Evolutionary conservation across 2,113 vertebrate species (phyloP), one percentile per base, ranked within the genome.

Genomic region (Nettapus auritus): DNA sequence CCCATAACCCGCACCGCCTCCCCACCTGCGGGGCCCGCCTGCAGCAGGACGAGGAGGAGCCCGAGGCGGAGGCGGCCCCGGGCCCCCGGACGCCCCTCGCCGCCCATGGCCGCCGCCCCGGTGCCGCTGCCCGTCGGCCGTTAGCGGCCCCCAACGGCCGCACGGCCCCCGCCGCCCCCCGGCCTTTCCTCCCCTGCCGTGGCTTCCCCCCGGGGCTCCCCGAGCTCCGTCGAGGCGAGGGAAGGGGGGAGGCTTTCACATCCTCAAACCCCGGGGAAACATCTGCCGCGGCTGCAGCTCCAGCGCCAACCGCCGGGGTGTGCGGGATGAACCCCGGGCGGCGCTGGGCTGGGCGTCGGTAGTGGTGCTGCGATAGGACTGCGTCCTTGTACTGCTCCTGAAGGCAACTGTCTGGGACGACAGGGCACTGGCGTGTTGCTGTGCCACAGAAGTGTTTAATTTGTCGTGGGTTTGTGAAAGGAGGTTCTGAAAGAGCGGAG

Each of bases 251-350:
- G 66, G 68, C 26, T 96, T 93, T 96, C 86, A 86, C 80, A 88
- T 90, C 86, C 89, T 80, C 91, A 83, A 34, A 83, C 5, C 40
- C 15, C 36, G 4, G 95, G 78, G 85, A 87, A 89, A 87, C 90
- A 87, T 81, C 75, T 29, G 77, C 48, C 15, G 13, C 42, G 2
- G 66, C 34, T 2, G 29, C 55, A 33, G 56, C 14, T 11, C 42
- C 62, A 0, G 33, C 36, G 8, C 14, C 17, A 4, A 2, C 25
- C 2, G 20, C 9, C 26, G 46, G 46, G 46, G 20, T 22, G 55
- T 11, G 56, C 33, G 0, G 18, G 8, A 38, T 48, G 46, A 48
- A 11, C 10, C 46, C 46, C 46, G 46, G 46, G 46, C 46, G 20
- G 46, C 20, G 44, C 46, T 55, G 13, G 29, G 21, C 8, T 40